A percentile compares a stretch with the other conserved stretches of the same genome.
phyloP scores from a whole-genome alignment of 2,113 vertebrate species.

The Centropus unirufus region DNA sequence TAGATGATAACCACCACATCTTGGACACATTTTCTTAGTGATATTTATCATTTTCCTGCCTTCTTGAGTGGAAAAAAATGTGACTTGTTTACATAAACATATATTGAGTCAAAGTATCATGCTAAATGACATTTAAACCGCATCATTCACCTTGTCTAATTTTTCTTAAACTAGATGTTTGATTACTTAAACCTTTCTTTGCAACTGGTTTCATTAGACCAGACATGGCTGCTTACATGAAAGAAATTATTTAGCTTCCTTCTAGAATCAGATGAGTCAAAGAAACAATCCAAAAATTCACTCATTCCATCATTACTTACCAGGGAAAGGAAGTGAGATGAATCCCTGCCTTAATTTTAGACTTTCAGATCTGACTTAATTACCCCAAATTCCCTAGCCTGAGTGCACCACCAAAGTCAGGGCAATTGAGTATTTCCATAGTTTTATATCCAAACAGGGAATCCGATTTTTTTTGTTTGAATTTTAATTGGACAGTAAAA shows the following conservation, averaged over 20 bases:
- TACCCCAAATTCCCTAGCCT: background rate
- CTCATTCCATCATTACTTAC: background rate
- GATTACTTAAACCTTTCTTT: background rate
- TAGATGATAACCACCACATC: background rate
- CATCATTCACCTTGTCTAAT: background rate
- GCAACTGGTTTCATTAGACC: background rate
- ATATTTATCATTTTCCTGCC: background rate
- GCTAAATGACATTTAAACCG: background rate
- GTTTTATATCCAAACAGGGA: background rate
- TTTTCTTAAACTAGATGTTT: background rate
- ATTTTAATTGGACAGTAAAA: slow-evolving; percentile 35
- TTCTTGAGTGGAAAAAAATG: background rate
- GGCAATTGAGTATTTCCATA: background rate
- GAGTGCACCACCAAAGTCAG: background rate
- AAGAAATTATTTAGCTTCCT: background rate
- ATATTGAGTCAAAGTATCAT: background rate
- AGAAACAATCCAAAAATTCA: background rate
- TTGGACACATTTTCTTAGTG: background rate
- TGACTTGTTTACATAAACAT: background rate
- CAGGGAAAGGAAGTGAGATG: background rate
- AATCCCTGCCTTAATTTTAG: slow-evolving; percentile 22
- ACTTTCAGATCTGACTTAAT: background rate
- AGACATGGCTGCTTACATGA: background rate
- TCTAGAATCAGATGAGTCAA: background rate
- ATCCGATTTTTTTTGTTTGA: background rate